These are phyloP conservation scores for Amphipoea lucens DNA, from an alignment of 2,888 invertebrate genomes.

Conservation along the genomic window DNA sequence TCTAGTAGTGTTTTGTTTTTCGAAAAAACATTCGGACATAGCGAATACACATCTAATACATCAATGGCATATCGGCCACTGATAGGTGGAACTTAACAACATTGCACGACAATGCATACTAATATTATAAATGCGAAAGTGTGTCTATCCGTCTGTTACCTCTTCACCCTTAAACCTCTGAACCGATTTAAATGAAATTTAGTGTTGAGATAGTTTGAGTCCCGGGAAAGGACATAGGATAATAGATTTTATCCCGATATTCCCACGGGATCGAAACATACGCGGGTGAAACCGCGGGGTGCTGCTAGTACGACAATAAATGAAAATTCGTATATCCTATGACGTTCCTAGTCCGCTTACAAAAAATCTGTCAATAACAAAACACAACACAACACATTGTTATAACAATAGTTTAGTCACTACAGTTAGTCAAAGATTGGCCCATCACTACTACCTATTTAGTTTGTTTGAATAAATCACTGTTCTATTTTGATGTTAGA, in stretches of 20 bases:
- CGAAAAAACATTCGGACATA: neutral
- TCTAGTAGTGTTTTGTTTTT: neutral
- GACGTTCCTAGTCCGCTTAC: neutral
- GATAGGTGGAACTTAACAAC: neutral
- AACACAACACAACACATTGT: too few species aligned
- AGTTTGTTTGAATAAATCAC: neutral
- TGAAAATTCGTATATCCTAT: neutral
- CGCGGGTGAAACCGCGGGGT: too few species aligned
- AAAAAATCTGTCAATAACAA: neutral
- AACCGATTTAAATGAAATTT: too few species aligned
- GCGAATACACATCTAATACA: neutral
- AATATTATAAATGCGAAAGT: too few species aligned
- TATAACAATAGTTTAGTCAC: neutral
- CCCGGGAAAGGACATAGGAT: too few species aligned
- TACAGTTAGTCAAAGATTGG: neutral
- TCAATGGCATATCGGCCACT: neutral
- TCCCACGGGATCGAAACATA: too few species aligned
- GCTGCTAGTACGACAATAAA: neutral
- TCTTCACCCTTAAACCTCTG: too few species aligned
- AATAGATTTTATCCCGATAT: too few species aligned
- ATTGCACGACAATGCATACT: neutral
- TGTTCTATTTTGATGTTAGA: neutral
- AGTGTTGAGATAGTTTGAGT: too few species aligned
- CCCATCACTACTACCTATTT: too few species aligned
- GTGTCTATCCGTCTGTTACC: too few species aligned